These are phyloP conservation scores for Chloroclystis v-ata DNA, from an alignment of 2,888 invertebrate genomes.

Conservation along the genomic window DNA sequence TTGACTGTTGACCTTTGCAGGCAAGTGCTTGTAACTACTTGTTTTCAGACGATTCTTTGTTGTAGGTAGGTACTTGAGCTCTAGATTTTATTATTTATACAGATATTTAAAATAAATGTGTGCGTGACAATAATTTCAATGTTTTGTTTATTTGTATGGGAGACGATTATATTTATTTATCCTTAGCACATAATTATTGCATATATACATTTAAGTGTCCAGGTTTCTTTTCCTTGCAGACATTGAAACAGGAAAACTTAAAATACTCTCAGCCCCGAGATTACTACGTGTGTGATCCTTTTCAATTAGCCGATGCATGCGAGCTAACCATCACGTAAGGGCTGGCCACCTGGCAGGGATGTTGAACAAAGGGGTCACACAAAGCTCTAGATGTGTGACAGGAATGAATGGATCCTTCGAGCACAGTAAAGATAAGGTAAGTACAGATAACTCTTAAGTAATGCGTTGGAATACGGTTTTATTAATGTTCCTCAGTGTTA, in stretches of 20 bases:
- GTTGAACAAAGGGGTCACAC: constrained; percentile 26
- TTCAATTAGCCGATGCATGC: constrained; percentile 35
- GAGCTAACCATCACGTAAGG: constrained; percentile 30
- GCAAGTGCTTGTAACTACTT: constrained; percentile 18
- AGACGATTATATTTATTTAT: too few species aligned
- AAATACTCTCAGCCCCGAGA: constrained; percentile 1
- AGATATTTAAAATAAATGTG: too few species aligned
- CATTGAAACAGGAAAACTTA: constrained; percentile 5
- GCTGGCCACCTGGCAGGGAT: constrained; percentile 28
- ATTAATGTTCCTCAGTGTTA: too few species aligned
- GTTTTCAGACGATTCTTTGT: neutral
- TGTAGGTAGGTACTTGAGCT: too few species aligned
- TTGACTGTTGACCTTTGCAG: constrained; percentile 38
- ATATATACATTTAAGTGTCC: too few species aligned
- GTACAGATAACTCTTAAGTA: too few species aligned
- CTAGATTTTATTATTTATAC: too few species aligned
- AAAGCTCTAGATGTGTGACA: constrained; percentile 36
- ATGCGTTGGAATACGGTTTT: too few species aligned
- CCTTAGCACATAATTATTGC: too few species aligned
- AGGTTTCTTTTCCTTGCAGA: too few species aligned
- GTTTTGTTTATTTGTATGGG: too few species aligned
- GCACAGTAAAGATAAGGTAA: constrained; percentile 10
- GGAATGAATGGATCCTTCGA: constrained; percentile 51
- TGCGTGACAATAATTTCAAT: too few species aligned
- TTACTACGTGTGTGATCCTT: constrained; percentile 23